Conservation (phyloP, 2,113 vertebrate species). For the Microtus richardsoni region DNA sequence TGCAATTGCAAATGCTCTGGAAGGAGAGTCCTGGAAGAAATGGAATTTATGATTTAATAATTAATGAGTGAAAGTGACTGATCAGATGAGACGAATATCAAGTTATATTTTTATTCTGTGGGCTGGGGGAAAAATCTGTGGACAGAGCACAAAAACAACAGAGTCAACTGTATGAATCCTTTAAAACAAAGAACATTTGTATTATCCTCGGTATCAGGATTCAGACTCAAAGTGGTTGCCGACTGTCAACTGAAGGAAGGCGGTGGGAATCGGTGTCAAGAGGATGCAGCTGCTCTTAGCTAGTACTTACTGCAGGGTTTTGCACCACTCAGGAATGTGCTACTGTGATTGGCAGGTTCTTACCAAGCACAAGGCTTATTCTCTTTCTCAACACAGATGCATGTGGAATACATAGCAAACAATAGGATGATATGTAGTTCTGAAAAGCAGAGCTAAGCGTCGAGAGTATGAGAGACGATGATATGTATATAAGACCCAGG, state of each 20-base stretch:
- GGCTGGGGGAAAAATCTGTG: neutral
- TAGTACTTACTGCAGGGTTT: neutral
- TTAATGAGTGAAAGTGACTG: neutral
- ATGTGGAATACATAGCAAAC: neutral
- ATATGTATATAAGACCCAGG: neutral
- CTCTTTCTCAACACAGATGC: neutral
- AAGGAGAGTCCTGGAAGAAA: slow-evolving; percentile 20
- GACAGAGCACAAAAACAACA: neutral
- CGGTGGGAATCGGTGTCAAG: neutral
- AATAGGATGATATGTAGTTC: neutral
- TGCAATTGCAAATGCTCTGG: slow-evolving; percentile 30
- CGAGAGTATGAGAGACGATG: neutral
- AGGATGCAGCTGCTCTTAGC: neutral
- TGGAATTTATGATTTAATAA: slow-evolving; percentile 18
- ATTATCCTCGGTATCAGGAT: neutral
- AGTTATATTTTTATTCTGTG: neutral
- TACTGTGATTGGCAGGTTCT: neutral
- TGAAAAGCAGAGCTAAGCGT: neutral
- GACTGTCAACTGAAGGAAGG: neutral
- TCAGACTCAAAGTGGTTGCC: neutral
- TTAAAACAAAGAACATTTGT: neutral
- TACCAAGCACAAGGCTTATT: neutral
- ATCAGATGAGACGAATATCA: neutral
- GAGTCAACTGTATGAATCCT: neutral
- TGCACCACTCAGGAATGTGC: neutral